Conservation (phyloP, 2,888 invertebrate species). For the Mesopsocus fuscifrons region DNA sequence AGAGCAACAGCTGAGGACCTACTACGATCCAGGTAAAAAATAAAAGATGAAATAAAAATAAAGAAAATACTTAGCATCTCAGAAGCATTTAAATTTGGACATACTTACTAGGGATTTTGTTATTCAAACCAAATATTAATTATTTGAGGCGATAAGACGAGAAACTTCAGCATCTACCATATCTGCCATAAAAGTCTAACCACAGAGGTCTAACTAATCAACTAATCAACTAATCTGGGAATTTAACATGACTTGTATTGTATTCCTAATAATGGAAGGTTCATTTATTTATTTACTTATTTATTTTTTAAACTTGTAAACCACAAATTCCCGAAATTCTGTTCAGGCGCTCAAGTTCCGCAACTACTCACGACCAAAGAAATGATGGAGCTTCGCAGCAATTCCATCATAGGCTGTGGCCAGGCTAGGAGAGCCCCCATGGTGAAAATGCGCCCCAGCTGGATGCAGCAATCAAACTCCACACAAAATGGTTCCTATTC, state of each 20-base stretch:
- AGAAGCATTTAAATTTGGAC: constrained; percentile 6
- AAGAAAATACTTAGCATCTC: too few relatives aligned
- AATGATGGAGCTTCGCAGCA: neutral
- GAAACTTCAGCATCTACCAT: neutral
- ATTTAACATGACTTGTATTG: too few relatives aligned
- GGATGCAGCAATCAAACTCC: neutral
- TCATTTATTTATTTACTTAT: too few relatives aligned
- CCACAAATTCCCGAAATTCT: too few relatives aligned
- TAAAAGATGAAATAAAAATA: too few relatives aligned
- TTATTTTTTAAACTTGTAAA: too few relatives aligned
- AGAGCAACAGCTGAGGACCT: neutral
- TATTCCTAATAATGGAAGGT: too few relatives aligned
- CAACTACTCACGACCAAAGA: neutral
- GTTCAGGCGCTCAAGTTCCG: constrained; percentile 1
- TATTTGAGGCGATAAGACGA: neutral
- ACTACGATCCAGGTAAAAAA: neutral
- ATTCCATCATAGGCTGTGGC: neutral
- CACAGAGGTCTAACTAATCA: neutral
- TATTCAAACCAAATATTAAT: neutral
- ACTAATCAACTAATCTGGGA: too few relatives aligned
- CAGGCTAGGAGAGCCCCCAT: neutral
- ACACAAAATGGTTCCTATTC: neutral
- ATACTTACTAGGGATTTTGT: neutral
- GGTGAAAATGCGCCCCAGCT: neutral
- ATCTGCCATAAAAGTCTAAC: neutral